Evolutionary conservation across 2,797 vertebrate genomes (phyloP), one percentile per base, ranked within the genome.

Genomic region (Leucoraja ocellata): DNA sequence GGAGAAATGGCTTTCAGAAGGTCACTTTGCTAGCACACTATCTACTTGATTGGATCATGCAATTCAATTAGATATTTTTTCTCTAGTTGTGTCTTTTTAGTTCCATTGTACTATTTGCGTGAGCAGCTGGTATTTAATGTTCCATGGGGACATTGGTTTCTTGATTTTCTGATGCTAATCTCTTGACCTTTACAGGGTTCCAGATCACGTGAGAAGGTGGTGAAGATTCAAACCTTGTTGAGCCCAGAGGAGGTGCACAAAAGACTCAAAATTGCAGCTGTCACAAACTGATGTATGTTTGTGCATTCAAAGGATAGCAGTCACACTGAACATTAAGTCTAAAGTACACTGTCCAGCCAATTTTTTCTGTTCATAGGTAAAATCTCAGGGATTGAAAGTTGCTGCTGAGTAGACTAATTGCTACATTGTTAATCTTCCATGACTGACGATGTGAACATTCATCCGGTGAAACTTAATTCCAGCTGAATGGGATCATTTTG

Each of bases 191-290:
- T 91, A 18, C 71, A 99, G 98, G 98, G 98, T 92, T 97, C 96
- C 94, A 98, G 98, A 95, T 99, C 98, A 91, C 97, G 97, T 95
- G 98, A 99, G 94, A 99, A 99, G 94, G 94, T 98, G 46, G 96
- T 99, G 93, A 97, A 97, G 95, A 96, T 99, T 94, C 96, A 97
- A 93, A 96, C 96, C 16, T 94, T 96, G 0, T 93, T 97, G 18
- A 97, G 96, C 88, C 96, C 97, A 54, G 97, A 98, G 93, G 97
- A 98, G 84, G 96, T 98, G 94, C 94, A 99, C 94, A 96, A 96
- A 94, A 98, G 96, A 94, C 96, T 99, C 94, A 96, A 95, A 94
- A 95, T 95, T 94, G 97, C 98, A 94, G 96, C 96, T 68, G 94
- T 94, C 91, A 11, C 9, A 5, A 94, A 93, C 93, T 95, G 95